phyloP scores from a whole-genome alignment of 2,797 vertebrate species.

The Microctenopoma stevenorrisi region DNA sequence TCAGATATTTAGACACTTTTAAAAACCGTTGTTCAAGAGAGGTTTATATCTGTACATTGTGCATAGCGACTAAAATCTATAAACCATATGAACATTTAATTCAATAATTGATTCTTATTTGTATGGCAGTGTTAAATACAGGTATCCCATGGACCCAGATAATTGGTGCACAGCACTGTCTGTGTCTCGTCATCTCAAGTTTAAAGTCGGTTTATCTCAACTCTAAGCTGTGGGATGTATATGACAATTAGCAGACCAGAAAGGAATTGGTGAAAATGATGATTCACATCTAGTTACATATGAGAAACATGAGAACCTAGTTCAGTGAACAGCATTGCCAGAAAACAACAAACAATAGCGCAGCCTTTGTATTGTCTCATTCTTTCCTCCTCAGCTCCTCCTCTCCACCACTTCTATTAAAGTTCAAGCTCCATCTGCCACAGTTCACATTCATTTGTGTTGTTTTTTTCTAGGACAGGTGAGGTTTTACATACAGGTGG shows the following conservation, averaged over 20 bases:
- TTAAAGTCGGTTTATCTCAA: neutral
- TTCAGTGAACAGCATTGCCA: conserved; percentile 4
- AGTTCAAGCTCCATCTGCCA: conserved; percentile 50
- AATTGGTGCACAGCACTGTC: too few species aligned
- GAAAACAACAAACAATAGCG: neutral
- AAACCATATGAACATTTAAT: too few species aligned
- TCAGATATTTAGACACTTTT: too few species aligned
- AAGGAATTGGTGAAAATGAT: neutral
- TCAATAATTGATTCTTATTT: too few species aligned
- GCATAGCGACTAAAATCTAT: too few species aligned
- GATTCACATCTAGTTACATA: neutral
- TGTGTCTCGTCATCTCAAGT: neutral
- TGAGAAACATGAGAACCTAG: conserved; percentile 6
- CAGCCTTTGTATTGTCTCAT: conserved; percentile 6
- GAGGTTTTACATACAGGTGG: conserved; percentile 74
- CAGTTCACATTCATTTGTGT: conserved; percentile 30
- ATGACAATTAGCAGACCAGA: neutral
- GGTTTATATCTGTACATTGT: too few species aligned
- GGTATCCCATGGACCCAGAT: too few species aligned
- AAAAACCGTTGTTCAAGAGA: too few species aligned
- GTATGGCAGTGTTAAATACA: too few species aligned
- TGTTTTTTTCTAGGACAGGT: conserved; percentile 45
- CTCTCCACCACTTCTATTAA: conserved; percentile 20
- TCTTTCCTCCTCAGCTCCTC: conserved; percentile 16
- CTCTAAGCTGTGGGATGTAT: neutral